Evolutionary conservation across 2,797 vertebrate species (phyloP), one percentile per base, ranked within the genome.

Genomic region (Scleropages formosus): DNA sequence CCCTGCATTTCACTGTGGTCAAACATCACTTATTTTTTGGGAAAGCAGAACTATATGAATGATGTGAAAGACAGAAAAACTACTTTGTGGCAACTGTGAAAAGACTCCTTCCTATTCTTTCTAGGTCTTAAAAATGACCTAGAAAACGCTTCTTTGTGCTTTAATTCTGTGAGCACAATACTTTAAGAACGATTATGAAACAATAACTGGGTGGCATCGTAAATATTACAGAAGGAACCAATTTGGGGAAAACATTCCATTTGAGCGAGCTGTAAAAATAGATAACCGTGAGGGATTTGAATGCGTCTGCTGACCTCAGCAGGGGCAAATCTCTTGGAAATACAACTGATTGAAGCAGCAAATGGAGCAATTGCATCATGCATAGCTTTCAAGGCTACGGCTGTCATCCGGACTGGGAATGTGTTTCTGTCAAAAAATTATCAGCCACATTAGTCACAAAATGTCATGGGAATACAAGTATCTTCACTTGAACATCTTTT

Each of bases 341-440:
- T 56, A 31, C 24, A 24, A 70, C 44, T 56, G 68, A 56, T 70
- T 70, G 68, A 70, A 70, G 47, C 20, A 18, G 22, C 53, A 70
- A 70, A 70, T 70, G 49, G 68, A 70, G 68, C 49, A 31, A 46
- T 70, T 70, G 68, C 68, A 70, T 70, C 68, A 70, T 31, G 68
- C 68, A 4, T 51, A 9, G 68, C 68, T 31, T 56, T 27, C 68
- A 70, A 70, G 68, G 68, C 68, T n/a, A 26, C 15, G 49, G 22
- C 68, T 70, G 68, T 56, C 68, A 56, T 26, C 68, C 68, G 56
- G 68, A 3, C 13, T 13, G 9, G 31, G 49, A 56, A 70, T 26
- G 49, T 49, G 47, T 70, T 56, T 26, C 26, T 49, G 68, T 70
- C 68, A 70, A 27, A 70, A 24, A 70, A 70, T 56, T 49, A 31